phyloP scores from a whole-genome alignment of 2,888 invertebrate species.

The Ectemnius cavifrons region DNA sequence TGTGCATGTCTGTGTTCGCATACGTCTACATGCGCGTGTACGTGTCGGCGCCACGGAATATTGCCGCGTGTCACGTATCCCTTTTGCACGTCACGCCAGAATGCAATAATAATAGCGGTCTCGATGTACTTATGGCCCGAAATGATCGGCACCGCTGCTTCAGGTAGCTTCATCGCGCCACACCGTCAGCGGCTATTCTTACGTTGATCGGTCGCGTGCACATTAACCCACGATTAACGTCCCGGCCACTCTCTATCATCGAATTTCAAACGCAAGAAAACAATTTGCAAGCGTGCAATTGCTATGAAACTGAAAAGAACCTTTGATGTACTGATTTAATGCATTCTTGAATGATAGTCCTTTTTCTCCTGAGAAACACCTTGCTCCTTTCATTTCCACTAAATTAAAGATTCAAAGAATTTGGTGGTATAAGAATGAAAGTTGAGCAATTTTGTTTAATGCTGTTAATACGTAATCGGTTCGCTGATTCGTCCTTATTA shows the following conservation, averaged over 20 bases:
- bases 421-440: too few species aligned
- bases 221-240: background rate
- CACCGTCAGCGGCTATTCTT: constrained; percentile 37
- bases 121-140: constrained; percentile 46
- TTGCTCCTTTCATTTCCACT: too few species aligned
- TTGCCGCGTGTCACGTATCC: constrained; percentile 61
- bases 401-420: too few species aligned
- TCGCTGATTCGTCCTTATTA: too few species aligned
- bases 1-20: background rate
- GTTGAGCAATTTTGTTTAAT: constrained; percentile 13
- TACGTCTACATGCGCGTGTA: constrained; percentile 28
- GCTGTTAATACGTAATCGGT: too few species aligned
- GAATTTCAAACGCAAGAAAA: too few species aligned
- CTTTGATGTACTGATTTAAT: too few species aligned
- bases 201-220: constrained; percentile 18
- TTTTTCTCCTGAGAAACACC: too few species aligned
- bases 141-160: constrained; percentile 33
- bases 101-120: constrained; percentile 57
- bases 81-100: constrained; percentile 56
- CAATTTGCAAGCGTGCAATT: too few species aligned
- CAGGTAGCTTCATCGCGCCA: constrained; percentile 7
- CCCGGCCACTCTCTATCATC: too few species aligned
- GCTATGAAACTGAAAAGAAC: too few species aligned
- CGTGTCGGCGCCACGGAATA: constrained; percentile 52
- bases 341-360: too few species aligned